Base-by-base conservation (phyloP, 2,888 invertebrate genomes). In the Tiphia femorata region DNA sequence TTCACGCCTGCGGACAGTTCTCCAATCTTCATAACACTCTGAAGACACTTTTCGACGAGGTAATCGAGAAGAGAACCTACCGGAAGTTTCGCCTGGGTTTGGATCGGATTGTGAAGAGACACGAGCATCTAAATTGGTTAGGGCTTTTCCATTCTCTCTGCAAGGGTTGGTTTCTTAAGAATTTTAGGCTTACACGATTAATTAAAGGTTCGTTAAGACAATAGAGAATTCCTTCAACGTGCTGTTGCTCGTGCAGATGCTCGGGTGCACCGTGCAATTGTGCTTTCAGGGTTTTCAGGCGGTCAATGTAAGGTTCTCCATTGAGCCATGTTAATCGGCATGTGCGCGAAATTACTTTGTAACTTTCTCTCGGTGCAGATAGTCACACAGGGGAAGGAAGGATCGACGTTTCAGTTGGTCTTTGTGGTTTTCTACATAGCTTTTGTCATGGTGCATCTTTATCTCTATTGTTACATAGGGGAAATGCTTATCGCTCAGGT, bases 251-350 rank as follows among this genome's bases (percentile, higher is more conserved):
- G 40, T 64, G 1, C 73, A 76, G 16, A 58, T 73, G 44, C 7
- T 76, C 5, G 57, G 61, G 5, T 70, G 71, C 40, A 67, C 67
- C 23, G 35, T 75, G 10, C 70, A 71, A 33, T 60, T 78, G 38
- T 78, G 77, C 46, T 61, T 76, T 35, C 71, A 76, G 63, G 69
- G 70, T 7, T 76, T 67, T 42, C 49, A 51, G 5, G 47, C 72
- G 21, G 58, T 75, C n/a, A 55, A 52, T 19, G 78, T 78, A 50
- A 66, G 68, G n/a, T n/a, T n/a, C n/a, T n/a, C n/a, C n/a, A n/a
- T n/a, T n/a, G n/a, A n/a, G n/a, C n/a, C n/a, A n/a, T n/a, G n/a
- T n/a, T n/a, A n/a, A n/a, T n/a, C n/a, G n/a, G n/a, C n/a, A n/a
- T n/a, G n/a, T n/a, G n/a, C n/a, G n/a, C n/a, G n/a, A n/a, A n/a